These are phyloP conservation scores for Staurois parvus DNA, from an alignment of 2,797 vertebrate species.

Conservation along the genomic window DNA sequence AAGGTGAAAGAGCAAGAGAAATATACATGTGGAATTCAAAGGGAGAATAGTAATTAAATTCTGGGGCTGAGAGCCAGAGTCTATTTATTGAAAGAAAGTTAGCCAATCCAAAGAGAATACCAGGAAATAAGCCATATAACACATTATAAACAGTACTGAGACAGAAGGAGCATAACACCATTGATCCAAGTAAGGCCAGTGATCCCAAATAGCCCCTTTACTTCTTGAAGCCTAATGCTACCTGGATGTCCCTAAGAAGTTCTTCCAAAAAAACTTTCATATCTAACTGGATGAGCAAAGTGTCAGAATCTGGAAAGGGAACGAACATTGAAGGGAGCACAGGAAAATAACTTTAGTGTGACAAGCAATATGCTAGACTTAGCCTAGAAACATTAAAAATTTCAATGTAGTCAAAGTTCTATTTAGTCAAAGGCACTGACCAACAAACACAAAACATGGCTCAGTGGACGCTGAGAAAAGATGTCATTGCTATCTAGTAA, in stretches of 20 bases:
- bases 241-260: background rate
- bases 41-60: too few species aligned
- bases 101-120: too few species aligned
- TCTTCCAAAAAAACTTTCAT: background rate
- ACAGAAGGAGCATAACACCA: too few species aligned
- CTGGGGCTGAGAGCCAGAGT: too few species aligned
- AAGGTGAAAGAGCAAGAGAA: too few species aligned
- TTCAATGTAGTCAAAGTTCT: background rate
- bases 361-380: background rate
- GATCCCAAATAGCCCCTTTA: too few species aligned
- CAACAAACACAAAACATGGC: background rate
- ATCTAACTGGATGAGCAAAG: background rate
- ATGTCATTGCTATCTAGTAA: background rate
- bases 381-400: background rate
- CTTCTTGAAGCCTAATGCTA: background rate
- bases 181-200: too few species aligned
- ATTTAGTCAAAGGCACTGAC: background rate
- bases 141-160: too few species aligned
- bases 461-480: background rate
- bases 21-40: too few species aligned
- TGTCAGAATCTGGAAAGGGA: background rate
- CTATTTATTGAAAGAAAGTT: too few species aligned
- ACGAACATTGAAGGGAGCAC: background rate
- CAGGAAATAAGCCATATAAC: too few species aligned
- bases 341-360: background rate